Evolutionary conservation across 2,113 vertebrate genomes (phyloP).

Genomic region (Chamaea fasciata): DNA sequence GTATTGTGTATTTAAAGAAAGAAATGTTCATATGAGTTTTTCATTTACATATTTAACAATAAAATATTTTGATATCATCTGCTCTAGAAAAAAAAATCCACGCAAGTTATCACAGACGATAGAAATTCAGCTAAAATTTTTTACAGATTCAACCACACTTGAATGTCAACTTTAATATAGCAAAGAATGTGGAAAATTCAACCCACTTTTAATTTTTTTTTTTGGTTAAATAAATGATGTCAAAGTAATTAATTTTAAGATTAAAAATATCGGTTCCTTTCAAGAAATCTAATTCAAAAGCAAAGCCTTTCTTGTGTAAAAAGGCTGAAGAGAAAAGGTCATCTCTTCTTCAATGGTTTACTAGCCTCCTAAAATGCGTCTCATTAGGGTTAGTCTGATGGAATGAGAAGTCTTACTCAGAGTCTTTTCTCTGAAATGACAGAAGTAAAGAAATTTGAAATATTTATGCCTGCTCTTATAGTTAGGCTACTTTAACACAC

Average conservation of each 20-base stretch:
- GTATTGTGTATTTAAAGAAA: neutral
- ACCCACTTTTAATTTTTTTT: fast-evolving
- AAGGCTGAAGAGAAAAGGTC: neutral
- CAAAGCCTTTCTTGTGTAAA: neutral
- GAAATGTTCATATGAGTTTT: neutral
- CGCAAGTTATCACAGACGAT: neutral
- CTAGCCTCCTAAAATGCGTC: neutral
- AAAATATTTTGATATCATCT: neutral
- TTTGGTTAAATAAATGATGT: neutral
- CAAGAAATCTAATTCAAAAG: neutral
- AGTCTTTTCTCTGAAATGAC: neutral
- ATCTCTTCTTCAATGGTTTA: neutral
- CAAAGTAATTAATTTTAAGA: neutral
- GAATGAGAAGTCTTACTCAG: neutral
- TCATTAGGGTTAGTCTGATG: neutral
- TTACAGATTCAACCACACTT: neutral
- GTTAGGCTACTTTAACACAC: neutral
- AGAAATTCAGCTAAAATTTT: neutral
- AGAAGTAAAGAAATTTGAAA: neutral
- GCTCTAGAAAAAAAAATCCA: neutral
- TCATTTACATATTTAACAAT: neutral
- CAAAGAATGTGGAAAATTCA: neutral
- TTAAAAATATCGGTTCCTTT: neutral
- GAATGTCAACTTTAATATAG: neutral
- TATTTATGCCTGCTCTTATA: neutral